Evolutionary conservation across 2,113 vertebrate genomes (phyloP).

Genomic region (Scomber scombrus): DNA sequence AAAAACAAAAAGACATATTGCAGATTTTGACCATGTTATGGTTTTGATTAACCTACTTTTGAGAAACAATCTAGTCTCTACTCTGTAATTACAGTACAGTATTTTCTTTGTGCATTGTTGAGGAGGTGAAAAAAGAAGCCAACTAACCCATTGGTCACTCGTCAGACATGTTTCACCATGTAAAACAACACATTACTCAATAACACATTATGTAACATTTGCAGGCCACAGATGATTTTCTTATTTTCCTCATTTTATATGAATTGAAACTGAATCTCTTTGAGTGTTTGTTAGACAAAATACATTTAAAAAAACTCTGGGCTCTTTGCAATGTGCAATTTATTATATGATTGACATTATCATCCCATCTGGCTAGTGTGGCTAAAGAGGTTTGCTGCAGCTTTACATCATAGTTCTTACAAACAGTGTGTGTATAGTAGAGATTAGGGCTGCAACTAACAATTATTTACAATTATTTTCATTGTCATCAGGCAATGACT

Average conservation of each 20-base stretch:
- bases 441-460: no score
- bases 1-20: slow-evolving; percentile 1
- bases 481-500: no score
- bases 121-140: no score
- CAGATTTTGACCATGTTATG: neutral
- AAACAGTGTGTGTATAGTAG: no score
- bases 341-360: neutral
- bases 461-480: no score
- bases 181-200: neutral
- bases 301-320: neutral
- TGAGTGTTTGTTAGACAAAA: neutral
- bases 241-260: neutral
- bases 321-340: neutral
- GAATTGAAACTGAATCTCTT: neutral
- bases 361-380: no score
- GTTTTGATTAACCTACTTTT: neutral
- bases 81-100: neutral
- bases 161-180: neutral
- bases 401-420: no score
- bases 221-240: neutral
- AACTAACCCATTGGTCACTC: neutral
- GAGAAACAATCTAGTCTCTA: neutral
- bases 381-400: no score
- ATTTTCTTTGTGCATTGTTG: neutral
- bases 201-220: neutral